Evolutionary conservation across 2,797 vertebrate genomes (phyloP).

Genomic region (Gallinago nigripennis): DNA sequence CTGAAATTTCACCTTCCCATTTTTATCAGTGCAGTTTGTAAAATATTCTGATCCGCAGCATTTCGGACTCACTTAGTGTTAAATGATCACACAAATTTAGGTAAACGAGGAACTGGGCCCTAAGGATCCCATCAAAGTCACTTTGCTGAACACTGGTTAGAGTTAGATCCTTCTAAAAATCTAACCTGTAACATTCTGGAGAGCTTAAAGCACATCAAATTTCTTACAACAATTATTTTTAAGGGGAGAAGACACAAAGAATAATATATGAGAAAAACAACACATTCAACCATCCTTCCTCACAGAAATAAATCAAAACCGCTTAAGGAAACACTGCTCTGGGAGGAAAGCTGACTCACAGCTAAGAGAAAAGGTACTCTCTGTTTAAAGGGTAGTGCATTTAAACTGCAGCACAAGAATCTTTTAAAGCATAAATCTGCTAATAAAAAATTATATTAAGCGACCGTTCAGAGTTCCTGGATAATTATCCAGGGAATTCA

Average conservation of each 20-base stretch:
- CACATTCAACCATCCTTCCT: not conserved
- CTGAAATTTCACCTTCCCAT: not conserved
- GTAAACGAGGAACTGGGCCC: not conserved
- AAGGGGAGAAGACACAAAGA: not conserved
- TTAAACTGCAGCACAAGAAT: not conserved
- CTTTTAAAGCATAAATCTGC: not conserved
- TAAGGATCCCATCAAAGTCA: not conserved
- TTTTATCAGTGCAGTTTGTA: not conserved
- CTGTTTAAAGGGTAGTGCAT: not conserved
- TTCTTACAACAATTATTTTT: not conserved
- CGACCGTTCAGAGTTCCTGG: not conserved
- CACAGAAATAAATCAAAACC: not conserved
- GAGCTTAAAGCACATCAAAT: not conserved
- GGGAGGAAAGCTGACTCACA: not conserved
- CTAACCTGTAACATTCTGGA: not conserved
- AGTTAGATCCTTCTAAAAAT: not conserved
- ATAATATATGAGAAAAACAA: not conserved
- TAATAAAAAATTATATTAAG: not conserved
- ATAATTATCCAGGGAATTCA: not conserved
- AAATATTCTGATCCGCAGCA: not conserved
- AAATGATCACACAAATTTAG: not conserved
- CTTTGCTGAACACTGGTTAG: not conserved
- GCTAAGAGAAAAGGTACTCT: not conserved
- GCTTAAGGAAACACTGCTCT: not conserved
- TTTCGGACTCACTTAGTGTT: not conserved